phyloP scores from a whole-genome alignment of 2,888 invertebrate genomes.

The Poecilus cupreus region DNA sequence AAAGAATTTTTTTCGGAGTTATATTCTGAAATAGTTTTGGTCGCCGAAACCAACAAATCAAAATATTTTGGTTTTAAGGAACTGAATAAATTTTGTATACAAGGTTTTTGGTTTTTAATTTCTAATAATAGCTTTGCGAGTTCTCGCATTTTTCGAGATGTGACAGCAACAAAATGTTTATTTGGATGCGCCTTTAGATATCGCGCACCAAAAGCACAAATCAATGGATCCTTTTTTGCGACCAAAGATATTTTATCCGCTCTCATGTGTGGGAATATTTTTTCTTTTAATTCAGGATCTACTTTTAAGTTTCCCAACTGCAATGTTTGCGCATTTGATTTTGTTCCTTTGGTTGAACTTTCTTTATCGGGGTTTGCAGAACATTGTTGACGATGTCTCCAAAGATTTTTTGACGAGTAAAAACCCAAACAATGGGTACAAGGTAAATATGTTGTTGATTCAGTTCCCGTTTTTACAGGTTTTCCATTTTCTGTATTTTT shows the following conservation, averaged over 20 bases:
- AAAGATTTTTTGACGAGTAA: constrained; percentile 56
- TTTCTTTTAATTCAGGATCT: constrained; percentile 57
- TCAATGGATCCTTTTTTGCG: constrained; percentile 45
- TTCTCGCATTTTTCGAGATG: constrained; percentile 61
- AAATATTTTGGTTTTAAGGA: constrained; percentile 60
- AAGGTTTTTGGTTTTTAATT: constrained; percentile 57
- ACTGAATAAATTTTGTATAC: constrained; percentile 59
- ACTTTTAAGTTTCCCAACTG: constrained; percentile 39
- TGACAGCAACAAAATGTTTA: constrained; percentile 62
- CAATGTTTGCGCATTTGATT: constrained; percentile 61
- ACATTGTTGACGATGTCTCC: constrained; percentile 33
- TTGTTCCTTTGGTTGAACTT: not conserved
- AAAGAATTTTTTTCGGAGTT: constrained; percentile 61
- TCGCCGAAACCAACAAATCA: constrained; percentile 59
- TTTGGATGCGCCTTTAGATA: constrained; percentile 62
- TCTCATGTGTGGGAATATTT: constrained; percentile 58
- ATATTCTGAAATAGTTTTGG: constrained; percentile 62
- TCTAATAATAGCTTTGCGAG: constrained; percentile 60
- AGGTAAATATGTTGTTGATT: no score
- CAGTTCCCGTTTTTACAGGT: not conserved
- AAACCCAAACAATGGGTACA: constrained; percentile 46
- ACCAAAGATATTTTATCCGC: constrained; percentile 56
- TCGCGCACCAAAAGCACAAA: constrained; percentile 61
- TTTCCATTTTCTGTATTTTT: constrained; percentile 23
- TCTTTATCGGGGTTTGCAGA: constrained; percentile 19